phyloP scores from a whole-genome alignment of 1,140 invertebrate genomes.

The Drosophila pseudoobscura region DNA sequence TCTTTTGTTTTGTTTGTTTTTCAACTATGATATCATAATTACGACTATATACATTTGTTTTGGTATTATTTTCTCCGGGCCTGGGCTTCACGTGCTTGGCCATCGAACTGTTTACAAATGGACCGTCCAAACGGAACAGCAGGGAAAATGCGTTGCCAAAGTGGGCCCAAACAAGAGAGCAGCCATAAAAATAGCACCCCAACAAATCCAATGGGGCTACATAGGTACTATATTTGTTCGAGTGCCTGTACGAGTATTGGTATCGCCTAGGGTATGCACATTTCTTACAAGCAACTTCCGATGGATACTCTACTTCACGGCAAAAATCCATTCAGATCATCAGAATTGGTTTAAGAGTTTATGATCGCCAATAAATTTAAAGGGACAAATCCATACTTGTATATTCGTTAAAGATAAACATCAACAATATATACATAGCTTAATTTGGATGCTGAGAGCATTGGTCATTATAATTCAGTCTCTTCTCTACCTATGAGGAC shows the following conservation, averaged over 20 bases:
- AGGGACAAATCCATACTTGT: no score
- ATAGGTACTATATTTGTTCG: background rate
- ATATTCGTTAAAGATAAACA: no score
- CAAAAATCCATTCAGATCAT: no score
- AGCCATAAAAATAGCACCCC: conserved; percentile 49
- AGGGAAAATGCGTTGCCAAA: conserved; percentile 38
- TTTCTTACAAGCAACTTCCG: background rate
- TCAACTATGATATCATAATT: conserved; percentile 5
- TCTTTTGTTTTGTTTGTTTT: conserved; percentile 10
- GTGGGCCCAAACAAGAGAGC: conserved; percentile 15
- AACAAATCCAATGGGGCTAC: conserved; percentile 25
- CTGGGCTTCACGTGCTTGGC: conserved; percentile 44
- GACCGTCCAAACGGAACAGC: conserved; percentile 48
- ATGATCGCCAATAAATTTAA: no score
- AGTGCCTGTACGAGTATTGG: background rate
- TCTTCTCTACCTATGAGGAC: no score
- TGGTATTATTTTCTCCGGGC: background rate
- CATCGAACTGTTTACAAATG: conserved; percentile 68
- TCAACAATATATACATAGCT: no score
- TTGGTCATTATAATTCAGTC: no score
- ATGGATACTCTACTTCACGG: conserved; percentile 5
- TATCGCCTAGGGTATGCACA: background rate
- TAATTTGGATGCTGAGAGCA: no score
- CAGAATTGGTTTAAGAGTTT: no score
- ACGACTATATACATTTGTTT: background rate